Conservation (phyloP, 2,888 invertebrate genomes). For the Thysanoteuthis rhombus region DNA sequence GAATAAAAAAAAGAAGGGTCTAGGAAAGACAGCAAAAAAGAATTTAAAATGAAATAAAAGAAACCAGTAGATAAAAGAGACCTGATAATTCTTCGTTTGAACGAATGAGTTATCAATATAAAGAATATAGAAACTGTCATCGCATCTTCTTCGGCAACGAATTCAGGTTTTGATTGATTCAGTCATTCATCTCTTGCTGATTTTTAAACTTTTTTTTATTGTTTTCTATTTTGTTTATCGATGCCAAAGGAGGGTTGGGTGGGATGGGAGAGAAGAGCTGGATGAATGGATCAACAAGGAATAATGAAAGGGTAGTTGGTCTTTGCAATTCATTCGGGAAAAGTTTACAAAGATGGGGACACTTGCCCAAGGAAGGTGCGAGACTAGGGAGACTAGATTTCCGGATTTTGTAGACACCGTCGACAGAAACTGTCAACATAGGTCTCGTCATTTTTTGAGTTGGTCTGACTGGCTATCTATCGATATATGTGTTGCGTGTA, state of each 20-base stretch:
- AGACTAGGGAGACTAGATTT: no score
- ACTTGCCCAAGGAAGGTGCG: neutral
- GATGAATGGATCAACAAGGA: neutral
- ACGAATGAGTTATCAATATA: neutral
- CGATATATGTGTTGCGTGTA: no score
- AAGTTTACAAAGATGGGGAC: neutral
- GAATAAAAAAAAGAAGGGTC: no score
- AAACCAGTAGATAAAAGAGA: no score
- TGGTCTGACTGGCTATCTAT: no score
- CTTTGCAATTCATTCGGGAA: neutral
- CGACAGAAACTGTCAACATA: no score
- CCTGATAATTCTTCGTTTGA: no score
- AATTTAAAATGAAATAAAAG: no score
- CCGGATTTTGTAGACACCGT: neutral
- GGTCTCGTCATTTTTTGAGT: no score
- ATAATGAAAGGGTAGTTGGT: neutral
- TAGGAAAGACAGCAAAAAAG: no score
- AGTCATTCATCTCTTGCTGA: neutral
- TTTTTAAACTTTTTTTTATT: neutral
- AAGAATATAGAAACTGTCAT: neutral
- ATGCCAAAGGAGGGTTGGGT: neutral
- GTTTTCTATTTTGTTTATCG: neutral
- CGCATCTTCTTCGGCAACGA: neutral
- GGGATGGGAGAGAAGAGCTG: neutral
- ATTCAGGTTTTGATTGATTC: neutral